Conservation (phyloP, 1,140 invertebrate species). For the Caenorhabditis inopinata region DNA sequence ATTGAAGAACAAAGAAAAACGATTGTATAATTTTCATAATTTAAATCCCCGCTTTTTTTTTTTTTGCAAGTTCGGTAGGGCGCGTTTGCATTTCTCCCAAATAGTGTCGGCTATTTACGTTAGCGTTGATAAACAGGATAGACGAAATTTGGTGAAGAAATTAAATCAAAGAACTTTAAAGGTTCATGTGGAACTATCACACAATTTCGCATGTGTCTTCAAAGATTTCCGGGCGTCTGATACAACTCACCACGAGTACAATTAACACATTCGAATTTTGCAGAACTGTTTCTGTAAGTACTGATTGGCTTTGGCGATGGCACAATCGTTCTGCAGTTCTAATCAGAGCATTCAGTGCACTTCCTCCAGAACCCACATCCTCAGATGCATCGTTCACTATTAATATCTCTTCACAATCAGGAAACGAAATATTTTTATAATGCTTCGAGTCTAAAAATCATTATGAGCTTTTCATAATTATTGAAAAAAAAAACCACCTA, state of each 20-base stretch:
- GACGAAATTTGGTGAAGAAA: too few species aligned
- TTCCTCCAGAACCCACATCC: neutral
- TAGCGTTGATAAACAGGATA: too few species aligned
- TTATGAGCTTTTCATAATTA: neutral
- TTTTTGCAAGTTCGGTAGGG: too few species aligned
- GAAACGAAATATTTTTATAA: neutral
- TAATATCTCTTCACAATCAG: neutral
- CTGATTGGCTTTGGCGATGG: neutral
- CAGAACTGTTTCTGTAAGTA: neutral
- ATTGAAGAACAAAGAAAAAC: too few species aligned
- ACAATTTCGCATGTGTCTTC: too few species aligned
- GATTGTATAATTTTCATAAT: too few species aligned
- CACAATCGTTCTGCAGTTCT: neutral
- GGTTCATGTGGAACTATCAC: too few species aligned
- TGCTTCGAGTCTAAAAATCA: neutral
- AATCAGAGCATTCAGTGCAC: slow-evolving; percentile 16
- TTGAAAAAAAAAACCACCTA: neutral
- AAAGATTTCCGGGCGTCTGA: too few species aligned
- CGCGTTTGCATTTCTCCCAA: too few species aligned
- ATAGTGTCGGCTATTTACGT: too few species aligned
- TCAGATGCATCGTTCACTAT: neutral
- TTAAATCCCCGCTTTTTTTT: too few species aligned
- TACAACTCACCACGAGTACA: slow-evolving; percentile 8
- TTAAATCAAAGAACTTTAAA: too few species aligned
- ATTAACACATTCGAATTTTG: neutral